Evolutionary conservation across 1,140 invertebrate genomes (phyloP).

Genomic region (Rhyzopertha dominica): DNA sequence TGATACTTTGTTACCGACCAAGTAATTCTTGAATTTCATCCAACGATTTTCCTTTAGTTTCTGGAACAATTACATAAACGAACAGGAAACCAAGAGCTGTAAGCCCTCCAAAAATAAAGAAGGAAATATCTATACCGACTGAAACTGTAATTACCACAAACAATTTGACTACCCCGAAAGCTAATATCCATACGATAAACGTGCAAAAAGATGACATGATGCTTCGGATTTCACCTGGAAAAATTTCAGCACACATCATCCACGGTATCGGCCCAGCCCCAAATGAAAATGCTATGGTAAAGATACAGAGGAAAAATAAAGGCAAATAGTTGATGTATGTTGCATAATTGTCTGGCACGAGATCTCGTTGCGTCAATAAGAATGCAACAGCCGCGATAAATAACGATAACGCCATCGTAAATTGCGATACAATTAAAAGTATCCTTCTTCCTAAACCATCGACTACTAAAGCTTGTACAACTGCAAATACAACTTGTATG

Average conservation of each 20-base stretch:
- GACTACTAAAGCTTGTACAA: constrained; percentile 63
- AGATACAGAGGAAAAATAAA: constrained; percentile 64
- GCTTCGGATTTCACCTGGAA: constrained; percentile 69
- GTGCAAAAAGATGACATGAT: constrained; percentile 66
- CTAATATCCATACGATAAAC: constrained; percentile 68
- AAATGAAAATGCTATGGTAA: constrained; percentile 68
- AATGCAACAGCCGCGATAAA: constrained; percentile 62
- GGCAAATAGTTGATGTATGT: constrained; percentile 52
- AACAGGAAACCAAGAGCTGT: constrained; percentile 67
- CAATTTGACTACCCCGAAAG: constrained; percentile 76
- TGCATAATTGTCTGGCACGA: constrained; percentile 49
- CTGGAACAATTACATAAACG: constrained; percentile 73
- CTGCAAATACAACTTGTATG: constrained; percentile 72
- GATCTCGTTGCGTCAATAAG: constrained; percentile 42
- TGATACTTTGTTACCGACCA: constrained; percentile 31
- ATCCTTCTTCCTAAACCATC: constrained; percentile 71
- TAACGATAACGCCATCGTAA: constrained; percentile 60
- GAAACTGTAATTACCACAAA: constrained; percentile 57
- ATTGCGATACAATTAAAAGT: constrained; percentile 62
- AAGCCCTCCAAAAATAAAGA: constrained; percentile 75
- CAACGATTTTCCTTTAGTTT: constrained; percentile 85
- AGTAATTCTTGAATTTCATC: constrained; percentile 74
- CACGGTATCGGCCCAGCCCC: constrained; percentile 77
- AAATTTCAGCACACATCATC: constrained; percentile 72
- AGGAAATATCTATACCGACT: constrained; percentile 61